Evolutionary conservation across 1,140 invertebrate species (phyloP).

Genomic region (Bombus picipes): DNA sequence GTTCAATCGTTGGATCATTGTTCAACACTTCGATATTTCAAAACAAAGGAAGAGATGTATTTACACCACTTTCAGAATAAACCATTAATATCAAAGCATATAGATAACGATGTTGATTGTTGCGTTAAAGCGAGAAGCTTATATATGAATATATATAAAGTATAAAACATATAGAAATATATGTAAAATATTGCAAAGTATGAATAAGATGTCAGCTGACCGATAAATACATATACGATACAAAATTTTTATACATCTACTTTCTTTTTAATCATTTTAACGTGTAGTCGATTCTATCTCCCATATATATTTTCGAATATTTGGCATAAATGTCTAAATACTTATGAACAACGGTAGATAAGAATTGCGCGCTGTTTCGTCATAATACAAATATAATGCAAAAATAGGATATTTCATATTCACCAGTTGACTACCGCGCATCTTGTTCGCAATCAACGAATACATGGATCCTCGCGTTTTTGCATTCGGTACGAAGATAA

Average conservation of each 20-base stretch:
- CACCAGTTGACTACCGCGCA: constrained; percentile 86
- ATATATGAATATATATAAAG: no score
- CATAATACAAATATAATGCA: not conserved
- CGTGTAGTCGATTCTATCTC: not conserved
- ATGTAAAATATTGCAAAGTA: not conserved
- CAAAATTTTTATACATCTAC: not conserved
- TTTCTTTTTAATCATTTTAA: not conserved
- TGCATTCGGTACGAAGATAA: constrained; percentile 81
- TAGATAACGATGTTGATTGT: not conserved
- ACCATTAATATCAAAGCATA: not conserved
- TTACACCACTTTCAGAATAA: no score
- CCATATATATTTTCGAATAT: not conserved
- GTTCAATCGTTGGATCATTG: no score
- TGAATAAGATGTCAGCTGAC: not conserved
- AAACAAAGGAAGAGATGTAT: no score
- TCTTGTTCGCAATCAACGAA: constrained; percentile 83
- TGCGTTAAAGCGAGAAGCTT: not conserved
- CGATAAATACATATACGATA: no score
- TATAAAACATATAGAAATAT: no score
- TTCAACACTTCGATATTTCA: no score
- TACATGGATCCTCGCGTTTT: constrained; percentile 85
- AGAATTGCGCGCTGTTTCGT: not conserved
- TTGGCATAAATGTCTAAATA: not conserved
- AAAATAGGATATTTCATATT: constrained; percentile 60
- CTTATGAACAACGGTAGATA: no score